These are phyloP conservation scores for Emys orbicularis DNA, from an alignment of 2,797 vertebrate species.

Conservation along the genomic window DNA sequence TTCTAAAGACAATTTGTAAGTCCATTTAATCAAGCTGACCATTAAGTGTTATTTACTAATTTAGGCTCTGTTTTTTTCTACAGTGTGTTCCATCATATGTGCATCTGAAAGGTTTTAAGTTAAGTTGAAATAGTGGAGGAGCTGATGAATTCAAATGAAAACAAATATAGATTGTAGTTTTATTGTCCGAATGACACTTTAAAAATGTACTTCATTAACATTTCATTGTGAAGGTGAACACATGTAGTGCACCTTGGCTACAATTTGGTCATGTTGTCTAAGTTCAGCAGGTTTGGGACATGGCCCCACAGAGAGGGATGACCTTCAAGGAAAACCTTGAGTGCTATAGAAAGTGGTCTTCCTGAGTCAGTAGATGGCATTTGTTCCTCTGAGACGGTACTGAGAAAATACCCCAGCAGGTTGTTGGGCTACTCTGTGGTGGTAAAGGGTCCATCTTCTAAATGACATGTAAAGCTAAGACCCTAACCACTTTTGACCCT, in stretches of 20 bases:
- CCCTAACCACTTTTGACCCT: neutral
- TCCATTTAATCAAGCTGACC: neutral
- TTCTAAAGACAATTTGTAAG: conserved; percentile 13
- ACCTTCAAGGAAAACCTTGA: neutral
- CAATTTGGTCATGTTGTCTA: neutral
- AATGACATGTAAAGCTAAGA: neutral
- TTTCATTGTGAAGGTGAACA: rapidly evolving
- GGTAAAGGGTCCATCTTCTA: neutral
- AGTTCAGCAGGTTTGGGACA: neutral
- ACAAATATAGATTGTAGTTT: rapidly evolving
- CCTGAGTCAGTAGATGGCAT: neutral
- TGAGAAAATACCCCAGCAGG: neutral
- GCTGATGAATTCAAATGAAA: neutral
- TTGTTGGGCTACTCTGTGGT: neutral
- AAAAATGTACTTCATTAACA: neutral
- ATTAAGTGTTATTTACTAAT: neutral
- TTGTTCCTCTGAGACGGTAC: neutral
- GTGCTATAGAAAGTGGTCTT: neutral
- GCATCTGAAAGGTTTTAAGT: neutral
- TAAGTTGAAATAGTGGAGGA: neutral
- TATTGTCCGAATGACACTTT: rapidly evolving
- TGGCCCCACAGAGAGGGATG: neutral
- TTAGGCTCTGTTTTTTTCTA: rapidly evolving
- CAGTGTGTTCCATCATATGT: neutral
- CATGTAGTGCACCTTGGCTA: rapidly evolving